Percentiles rank a stretch among this genome's conserved stretches.
These are phyloP conservation scores for Pygocentrus nattereri DNA, from an alignment of 2,797 vertebrate species.

Conservation along the genomic window DNA sequence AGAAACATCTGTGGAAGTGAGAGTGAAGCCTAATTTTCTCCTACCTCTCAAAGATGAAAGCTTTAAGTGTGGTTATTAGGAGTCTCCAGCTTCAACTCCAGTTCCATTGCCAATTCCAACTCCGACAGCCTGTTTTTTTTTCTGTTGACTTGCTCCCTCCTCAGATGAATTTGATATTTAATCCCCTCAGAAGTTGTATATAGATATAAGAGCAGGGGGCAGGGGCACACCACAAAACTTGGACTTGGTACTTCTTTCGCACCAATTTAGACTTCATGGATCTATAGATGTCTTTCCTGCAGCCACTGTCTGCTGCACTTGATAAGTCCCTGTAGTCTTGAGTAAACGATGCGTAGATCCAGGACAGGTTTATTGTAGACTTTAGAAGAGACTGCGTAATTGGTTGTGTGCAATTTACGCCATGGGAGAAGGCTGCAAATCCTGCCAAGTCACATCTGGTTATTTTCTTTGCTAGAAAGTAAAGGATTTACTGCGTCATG, in stretches of 20 bases:
- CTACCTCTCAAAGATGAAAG: no score
- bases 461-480: not conserved
- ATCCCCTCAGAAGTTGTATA: no score
- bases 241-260: not conserved
- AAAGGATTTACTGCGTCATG: not conserved
- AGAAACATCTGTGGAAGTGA: no score
- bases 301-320: not conserved
- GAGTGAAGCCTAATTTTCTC: no score
- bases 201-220: no score
- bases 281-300: not conserved
- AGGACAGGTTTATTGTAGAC: not conserved
- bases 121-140: no score
- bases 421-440: not conserved
- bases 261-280: conserved; percentile 16
- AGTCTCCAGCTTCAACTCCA: no score
- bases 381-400: not conserved
- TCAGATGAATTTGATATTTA: no score
- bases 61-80: no score
- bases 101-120: no score
- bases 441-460: not conserved
- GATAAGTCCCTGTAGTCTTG: not conserved
- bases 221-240: not conserved
- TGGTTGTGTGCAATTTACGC: not conserved
- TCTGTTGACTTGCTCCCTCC: no score
- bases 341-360: not conserved